phyloP scores from a whole-genome alignment of 2,888 invertebrate genomes.

The Agapostemon virescens region DNA sequence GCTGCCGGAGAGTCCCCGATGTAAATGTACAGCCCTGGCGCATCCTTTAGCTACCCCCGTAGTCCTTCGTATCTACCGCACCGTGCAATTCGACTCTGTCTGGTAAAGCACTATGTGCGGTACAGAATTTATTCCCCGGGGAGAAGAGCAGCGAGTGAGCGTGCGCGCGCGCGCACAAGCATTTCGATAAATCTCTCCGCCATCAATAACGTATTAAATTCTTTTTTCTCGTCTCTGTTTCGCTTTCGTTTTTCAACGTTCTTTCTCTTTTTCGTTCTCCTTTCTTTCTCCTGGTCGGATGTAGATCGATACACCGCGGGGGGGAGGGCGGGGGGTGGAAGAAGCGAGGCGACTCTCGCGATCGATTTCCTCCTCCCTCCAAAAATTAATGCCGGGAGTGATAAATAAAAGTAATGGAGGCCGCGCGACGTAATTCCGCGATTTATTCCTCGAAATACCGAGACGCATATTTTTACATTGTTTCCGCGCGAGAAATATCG shows the following conservation, averaged over 20 bases:
- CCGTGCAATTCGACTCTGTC: constrained; percentile 59
- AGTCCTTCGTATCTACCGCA: constrained; percentile 50
- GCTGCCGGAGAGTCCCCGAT: constrained; percentile 37
- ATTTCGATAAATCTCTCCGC: constrained; percentile 63
- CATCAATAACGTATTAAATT: constrained; percentile 52
- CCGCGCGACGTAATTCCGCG: constrained; percentile 34
- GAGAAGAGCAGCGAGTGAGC: constrained; percentile 44
- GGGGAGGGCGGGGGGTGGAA: too few relatives aligned
- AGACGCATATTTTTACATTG: constrained; percentile 44
- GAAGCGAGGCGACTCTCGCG: background rate
- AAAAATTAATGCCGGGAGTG: constrained; percentile 45
- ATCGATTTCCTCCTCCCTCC: constrained; percentile 33
- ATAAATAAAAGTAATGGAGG: constrained; percentile 44
- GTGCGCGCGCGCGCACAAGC: constrained; percentile 41
- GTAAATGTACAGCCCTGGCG: constrained; percentile 47
- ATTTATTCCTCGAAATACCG: constrained; percentile 39
- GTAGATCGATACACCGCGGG: constrained; percentile 7
- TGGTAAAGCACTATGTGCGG: constrained; percentile 47
- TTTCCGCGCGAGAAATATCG: constrained; percentile 26
- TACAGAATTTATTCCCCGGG: constrained; percentile 57
- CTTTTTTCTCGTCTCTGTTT: background rate
- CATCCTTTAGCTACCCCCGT: constrained; percentile 52
- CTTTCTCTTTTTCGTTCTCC: background rate
- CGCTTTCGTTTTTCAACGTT: background rate
- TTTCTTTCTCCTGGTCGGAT: background rate